Conservation (phyloP, 1,140 invertebrate genomes). For the Ridgeia piscesae region DNA sequence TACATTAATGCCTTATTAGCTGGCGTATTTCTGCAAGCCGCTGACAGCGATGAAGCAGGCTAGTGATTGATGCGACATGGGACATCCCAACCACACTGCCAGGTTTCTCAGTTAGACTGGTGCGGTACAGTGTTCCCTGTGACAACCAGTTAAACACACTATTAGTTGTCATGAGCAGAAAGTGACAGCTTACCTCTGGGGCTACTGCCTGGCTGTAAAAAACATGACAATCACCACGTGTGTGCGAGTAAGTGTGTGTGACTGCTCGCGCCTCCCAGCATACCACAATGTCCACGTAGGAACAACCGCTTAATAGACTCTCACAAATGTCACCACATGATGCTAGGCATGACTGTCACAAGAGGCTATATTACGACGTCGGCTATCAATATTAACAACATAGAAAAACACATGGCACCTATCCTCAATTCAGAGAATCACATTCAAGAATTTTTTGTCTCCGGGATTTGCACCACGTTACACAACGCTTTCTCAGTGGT, state of each 20-base stretch:
- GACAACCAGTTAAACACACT: neutral
- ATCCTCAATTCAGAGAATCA: no score
- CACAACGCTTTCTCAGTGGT: no score
- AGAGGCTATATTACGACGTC: neutral
- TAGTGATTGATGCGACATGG: neutral
- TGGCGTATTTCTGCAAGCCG: neutral
- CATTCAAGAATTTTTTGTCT: no score
- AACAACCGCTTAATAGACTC: neutral
- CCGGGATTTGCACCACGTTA: no score
- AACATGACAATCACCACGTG: neutral
- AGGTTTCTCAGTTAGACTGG: neutral
- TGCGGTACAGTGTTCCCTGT: neutral
- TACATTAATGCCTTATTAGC: neutral
- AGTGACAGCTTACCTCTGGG: neutral
- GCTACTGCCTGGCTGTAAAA: neutral
- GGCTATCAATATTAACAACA: neutral
- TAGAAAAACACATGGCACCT: neutral
- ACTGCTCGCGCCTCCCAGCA: neutral
- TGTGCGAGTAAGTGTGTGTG: neutral
- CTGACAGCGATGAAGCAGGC: neutral
- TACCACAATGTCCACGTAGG: neutral
- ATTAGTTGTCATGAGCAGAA: neutral
- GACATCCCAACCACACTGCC: neutral
- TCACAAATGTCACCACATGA: neutral
- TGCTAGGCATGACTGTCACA: neutral